Conservation (phyloP, 92 coral and sea anemone species). For the Galaxea fascicularis region DNA sequence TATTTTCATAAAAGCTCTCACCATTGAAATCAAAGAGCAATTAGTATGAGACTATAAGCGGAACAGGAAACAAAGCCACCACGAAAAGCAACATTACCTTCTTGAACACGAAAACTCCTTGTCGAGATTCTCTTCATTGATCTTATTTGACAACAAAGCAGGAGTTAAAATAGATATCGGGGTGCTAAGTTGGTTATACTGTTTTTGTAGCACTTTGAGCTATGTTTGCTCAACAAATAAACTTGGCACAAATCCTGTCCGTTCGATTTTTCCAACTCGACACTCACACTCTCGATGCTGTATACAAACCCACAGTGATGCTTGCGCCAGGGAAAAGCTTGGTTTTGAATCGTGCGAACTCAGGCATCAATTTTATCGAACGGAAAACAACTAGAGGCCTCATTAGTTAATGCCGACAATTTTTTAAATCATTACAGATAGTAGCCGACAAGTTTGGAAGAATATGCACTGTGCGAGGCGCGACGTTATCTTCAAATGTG, state of each 20-base stretch:
- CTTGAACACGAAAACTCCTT: conserved; percentile 19
- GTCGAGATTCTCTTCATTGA: conserved; percentile 29
- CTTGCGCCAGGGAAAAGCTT: conserved; percentile 1
- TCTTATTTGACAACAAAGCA: conserved; percentile 53
- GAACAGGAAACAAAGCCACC: neutral
- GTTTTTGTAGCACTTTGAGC: conserved; percentile 80
- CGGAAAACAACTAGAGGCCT: conserved; percentile 3
- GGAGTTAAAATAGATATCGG: conserved; percentile 70
- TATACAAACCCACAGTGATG: conserved; percentile 32
- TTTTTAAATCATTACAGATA: neutral
- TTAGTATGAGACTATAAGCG: neutral
- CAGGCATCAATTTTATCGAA: neutral
- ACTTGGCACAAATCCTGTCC: conserved; percentile 50
- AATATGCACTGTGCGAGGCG: neutral
- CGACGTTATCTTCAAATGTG: conserved; percentile 33
- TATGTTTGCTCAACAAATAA: conserved; percentile 89
- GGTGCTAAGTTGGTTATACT: conserved; percentile 43
- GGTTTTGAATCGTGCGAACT: neutral
- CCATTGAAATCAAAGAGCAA: neutral
- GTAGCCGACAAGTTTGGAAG: conserved; percentile 20
- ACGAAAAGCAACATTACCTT: conserved; percentile 13
- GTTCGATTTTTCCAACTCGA: conserved; percentile 25
- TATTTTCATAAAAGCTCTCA: neutral
- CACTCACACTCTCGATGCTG: conserved; percentile 15
- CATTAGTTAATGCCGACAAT: neutral